Conservation (phyloP, 2,797 vertebrate genomes). For the Chiroxiphia lanceolata region DNA sequence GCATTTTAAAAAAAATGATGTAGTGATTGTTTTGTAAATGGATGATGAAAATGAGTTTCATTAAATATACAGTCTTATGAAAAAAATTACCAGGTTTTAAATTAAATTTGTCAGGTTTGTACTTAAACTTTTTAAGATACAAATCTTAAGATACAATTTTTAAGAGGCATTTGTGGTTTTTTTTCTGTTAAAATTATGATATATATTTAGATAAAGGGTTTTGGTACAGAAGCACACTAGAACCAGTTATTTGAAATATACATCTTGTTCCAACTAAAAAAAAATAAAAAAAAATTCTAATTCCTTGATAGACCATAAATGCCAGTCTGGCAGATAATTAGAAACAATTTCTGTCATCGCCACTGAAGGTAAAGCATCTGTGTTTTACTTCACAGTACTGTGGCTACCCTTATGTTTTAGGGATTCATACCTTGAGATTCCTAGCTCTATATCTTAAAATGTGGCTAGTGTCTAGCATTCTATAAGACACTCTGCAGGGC, state of each 20-base stretch:
- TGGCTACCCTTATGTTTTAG: not conserved
- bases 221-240: not conserved
- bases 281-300: no score
- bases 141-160: not conserved
- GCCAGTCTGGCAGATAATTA: not conserved
- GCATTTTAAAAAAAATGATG: not conserved
- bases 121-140: not conserved
- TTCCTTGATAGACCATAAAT: not conserved
- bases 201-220: not conserved
- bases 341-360: not conserved
- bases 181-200: not conserved
- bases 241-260: not conserved
- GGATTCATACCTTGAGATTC: not conserved
- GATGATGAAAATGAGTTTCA: not conserved
- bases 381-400: not conserved
- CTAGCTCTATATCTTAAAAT: not conserved
- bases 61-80: not conserved
- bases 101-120: not conserved
- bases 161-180: not conserved
- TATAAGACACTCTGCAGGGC: not conserved
- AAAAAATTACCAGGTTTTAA: not conserved
- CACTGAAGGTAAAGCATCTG: not conserved
- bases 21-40: not conserved
- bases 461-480: not conserved
- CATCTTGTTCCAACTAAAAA: not conserved